Conservation (phyloP, 2,113 vertebrate genomes). For the Gorsachius goisagi region DNA sequence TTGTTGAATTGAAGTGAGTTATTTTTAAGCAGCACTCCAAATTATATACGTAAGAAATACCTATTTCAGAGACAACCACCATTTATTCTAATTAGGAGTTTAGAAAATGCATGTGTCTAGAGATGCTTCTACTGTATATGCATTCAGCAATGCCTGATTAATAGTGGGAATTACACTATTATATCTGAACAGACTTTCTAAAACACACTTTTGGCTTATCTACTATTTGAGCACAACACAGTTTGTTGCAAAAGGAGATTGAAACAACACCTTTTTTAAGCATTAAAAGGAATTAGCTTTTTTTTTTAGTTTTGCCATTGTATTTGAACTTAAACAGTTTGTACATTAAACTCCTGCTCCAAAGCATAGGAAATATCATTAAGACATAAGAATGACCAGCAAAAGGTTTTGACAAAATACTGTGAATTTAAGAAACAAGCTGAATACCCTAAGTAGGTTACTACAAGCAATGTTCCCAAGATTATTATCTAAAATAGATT, state of each 20-base stretch:
- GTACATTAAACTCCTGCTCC: background rate
- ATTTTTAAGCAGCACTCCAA: background rate
- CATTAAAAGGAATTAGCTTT: background rate
- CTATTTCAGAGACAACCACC: background rate
- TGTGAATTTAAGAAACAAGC: background rate
- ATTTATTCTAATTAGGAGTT: background rate
- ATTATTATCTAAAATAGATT: conserved; percentile 36
- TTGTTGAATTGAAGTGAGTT: background rate
- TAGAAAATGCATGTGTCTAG: background rate
- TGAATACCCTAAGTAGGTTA: background rate
- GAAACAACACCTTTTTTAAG: background rate
- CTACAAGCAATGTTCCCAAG: conserved; percentile 22
- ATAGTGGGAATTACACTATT: background rate
- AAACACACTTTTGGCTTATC: background rate
- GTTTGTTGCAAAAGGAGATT: background rate
- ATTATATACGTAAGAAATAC: background rate
- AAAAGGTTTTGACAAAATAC: background rate
- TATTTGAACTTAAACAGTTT: background rate
- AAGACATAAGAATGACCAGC: background rate
- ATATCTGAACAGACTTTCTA: background rate
- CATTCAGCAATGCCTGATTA: background rate
- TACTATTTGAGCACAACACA: background rate
- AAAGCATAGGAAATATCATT: background rate
- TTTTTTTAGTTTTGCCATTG: background rate
- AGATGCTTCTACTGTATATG: background rate